A percentile compares a stretch with the other conserved stretches of the same genome.
phyloP scores from a whole-genome alignment of 1,140 invertebrate genomes.

The Zaprionus tsacasi region DNA sequence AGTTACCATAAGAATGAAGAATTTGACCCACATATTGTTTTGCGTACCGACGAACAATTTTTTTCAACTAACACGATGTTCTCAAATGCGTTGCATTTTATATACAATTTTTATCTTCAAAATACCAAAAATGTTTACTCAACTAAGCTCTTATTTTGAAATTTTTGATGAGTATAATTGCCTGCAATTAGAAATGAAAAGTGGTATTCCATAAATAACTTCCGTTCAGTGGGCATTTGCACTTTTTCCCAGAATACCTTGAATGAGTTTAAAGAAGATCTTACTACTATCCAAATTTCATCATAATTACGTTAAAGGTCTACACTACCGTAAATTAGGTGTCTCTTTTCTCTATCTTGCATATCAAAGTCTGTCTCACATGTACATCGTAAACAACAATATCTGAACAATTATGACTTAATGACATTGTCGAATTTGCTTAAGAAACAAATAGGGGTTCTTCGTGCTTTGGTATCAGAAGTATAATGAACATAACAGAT shows the following conservation, averaged over 20 bases:
- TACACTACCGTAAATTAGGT: too few relatives aligned
- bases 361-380: not conserved
- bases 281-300: too few relatives aligned
- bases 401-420: not conserved
- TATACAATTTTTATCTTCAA: conserved; percentile 10
- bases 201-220: conserved; percentile 1
- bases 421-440: not conserved
- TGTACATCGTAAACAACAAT: not conserved
- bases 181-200: not conserved
- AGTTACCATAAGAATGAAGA: conserved; percentile 11
- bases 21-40: conserved; percentile 23
- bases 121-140: not conserved
- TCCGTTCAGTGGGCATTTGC: not conserved
- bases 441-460: not conserved
- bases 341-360: not conserved
- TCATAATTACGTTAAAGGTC: too few relatives aligned
- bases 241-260: too few relatives aligned
- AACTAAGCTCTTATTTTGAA: not conserved
- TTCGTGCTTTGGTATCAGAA: not conserved
- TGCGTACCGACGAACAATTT: not conserved
- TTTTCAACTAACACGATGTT: conserved; percentile 7
- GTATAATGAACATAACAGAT: not conserved
- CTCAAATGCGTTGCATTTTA: conserved; percentile 2
- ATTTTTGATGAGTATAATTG: not conserved
- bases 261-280: too few relatives aligned